These are phyloP conservation scores for Bombyx mandarina DNA, from an alignment of 1,140 invertebrate genomes.

Conservation along the genomic window DNA sequence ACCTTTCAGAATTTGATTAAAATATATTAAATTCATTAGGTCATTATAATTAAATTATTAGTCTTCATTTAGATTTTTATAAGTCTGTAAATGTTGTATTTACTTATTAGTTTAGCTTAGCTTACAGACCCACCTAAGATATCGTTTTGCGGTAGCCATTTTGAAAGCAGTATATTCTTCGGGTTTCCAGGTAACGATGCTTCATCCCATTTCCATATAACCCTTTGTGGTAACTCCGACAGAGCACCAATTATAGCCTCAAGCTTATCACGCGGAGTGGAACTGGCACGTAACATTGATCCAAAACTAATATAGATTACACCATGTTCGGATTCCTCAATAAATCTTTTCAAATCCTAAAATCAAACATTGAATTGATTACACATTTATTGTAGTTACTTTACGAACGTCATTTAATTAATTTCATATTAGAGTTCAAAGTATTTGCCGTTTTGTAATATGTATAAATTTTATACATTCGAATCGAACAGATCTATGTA, in stretches of 20 bases:
- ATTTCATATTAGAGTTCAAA: too few species aligned
- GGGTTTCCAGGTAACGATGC: constrained; percentile 72
- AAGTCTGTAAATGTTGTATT: not conserved
- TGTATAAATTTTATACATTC: too few species aligned
- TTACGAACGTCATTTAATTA: too few species aligned
- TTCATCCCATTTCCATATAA: constrained; percentile 83
- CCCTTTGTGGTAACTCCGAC: constrained; percentile 72
- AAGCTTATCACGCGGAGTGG: constrained; percentile 72
- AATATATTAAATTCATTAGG: not conserved
- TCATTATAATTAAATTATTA: not conserved
- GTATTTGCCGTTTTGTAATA: too few species aligned
- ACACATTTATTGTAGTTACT: not conserved
- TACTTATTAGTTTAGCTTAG: not conserved
- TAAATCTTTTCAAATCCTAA: constrained; percentile 77
- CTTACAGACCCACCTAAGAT: constrained; percentile 72
- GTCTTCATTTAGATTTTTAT: not conserved
- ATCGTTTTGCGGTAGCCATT: constrained; percentile 81
- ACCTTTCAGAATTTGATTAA: constrained; percentile 2
- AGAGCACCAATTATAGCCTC: constrained; percentile 75
- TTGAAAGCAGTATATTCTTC: constrained; percentile 75
- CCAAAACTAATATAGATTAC: constrained; percentile 82
- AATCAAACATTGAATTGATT: constrained; percentile 6
- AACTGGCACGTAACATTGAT: constrained; percentile 75
- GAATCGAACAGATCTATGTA: too few species aligned
- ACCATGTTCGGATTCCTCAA: constrained; percentile 78